phyloP scores from a whole-genome alignment of 2,888 invertebrate species.

The Caenorhabditis imperialis region DNA sequence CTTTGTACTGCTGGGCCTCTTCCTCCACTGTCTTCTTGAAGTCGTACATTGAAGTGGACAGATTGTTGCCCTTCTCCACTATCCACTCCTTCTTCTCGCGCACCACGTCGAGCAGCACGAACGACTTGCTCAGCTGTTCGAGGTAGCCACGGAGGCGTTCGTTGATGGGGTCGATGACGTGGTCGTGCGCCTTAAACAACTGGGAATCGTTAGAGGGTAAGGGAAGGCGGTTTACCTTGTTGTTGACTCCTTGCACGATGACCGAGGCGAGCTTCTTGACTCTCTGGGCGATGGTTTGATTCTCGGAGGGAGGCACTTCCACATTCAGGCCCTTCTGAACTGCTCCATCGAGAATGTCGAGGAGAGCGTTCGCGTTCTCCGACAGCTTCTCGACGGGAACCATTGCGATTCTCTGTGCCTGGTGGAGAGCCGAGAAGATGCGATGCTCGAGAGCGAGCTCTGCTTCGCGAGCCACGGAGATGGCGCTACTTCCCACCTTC shows the following conservation, averaged over 20 bases:
- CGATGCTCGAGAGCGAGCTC: constrained; percentile 56
- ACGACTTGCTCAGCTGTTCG: constrained; percentile 59
- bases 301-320: constrained; percentile 32
- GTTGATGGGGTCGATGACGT: constrained; percentile 61
- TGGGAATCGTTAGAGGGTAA: constrained; percentile 1
- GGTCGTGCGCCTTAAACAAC: constrained; percentile 59
- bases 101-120: constrained; percentile 59
- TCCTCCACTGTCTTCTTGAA: constrained; percentile 53
- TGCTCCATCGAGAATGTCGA: constrained; percentile 57
- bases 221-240: constrained; percentile 30
- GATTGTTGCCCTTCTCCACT: constrained; percentile 52
- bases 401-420: constrained; percentile 59
- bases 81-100: constrained; percentile 60
- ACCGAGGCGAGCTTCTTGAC: constrained; percentile 52
- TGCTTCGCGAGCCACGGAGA: constrained; percentile 37
- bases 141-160: constrained; percentile 50
- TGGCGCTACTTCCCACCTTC: constrained; percentile 48
- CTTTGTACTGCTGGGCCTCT: constrained; percentile 55
- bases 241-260: constrained; percentile 48
- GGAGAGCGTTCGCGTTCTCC: constrained; percentile 55
- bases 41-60: constrained; percentile 56
- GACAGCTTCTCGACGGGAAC: constrained; percentile 59
- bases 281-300: constrained; percentile 45
- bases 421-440: constrained; percentile 51
- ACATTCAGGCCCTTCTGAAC: constrained; percentile 52